Base-by-base conservation (phyloP, 2,113 vertebrate species). In the Pristiophorus japonicus region DNA sequence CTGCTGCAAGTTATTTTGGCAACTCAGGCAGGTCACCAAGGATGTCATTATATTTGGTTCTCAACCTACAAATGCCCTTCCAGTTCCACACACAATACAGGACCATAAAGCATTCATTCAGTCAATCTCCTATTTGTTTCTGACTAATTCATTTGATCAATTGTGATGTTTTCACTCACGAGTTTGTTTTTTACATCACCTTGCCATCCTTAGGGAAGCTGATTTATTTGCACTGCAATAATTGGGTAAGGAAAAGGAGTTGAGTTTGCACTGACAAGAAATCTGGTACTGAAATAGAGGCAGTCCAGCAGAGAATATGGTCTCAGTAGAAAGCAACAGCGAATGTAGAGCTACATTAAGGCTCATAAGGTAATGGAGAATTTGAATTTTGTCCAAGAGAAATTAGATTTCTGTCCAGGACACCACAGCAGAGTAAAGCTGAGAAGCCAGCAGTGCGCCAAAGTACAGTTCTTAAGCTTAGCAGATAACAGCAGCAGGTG, bases 251-350 rank as follows among this genome's bases (percentile, higher is more conserved):
- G 55, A 62, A 62, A 91, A n/a, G 59, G 55, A 91, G 30, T n/a
- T 62, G 55, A 62, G 62, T 63, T 91, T n/a, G 88, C 34, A 38
- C n/a, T 91, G 88, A n/a, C 62, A 91, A 91, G 55, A 91, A 91
- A 18, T n/a, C 47, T 34, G 12, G 55, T 34, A 63, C 88, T n/a
- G 16, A 62, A 63, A 91, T 34, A 91, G 55, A 91, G 55, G 34
- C 14, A 91, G 55, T 5, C 51, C 88, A n/a, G 34, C 11, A 7
- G 88, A 62, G 55, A 91, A n/a, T 59, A n/a, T 1, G 14, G 16
- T 62, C 34, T 91, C 55, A 91, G 59, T 20, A 62, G 55, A 91
- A 62, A 62, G 14, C 75, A 78, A 38, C 75, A 18, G n/a, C 38
- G 75, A 78, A 78, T 78, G 12, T 38, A 16, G n/a, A 78, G n/a